Conservation (phyloP, 2,888 invertebrate genomes). For the Gordius sp. region DNA sequence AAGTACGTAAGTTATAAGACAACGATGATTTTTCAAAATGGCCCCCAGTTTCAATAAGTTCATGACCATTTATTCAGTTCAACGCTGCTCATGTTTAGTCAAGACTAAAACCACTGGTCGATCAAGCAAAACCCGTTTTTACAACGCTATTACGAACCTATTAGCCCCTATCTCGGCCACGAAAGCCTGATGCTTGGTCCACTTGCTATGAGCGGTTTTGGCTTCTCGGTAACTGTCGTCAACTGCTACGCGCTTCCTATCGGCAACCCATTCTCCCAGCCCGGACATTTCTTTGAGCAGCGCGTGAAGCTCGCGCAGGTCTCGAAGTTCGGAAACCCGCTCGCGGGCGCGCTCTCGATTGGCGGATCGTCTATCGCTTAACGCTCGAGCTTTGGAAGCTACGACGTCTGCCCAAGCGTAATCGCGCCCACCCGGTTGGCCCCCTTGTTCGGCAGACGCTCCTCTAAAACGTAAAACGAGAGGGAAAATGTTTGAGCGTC, state of each 20-base stretch:
- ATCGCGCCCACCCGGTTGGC: no score
- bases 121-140: no score
- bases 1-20: no score
- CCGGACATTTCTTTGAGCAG: slow-evolving; percentile 72
- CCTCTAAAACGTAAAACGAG: no score
- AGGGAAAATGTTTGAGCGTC: no score
- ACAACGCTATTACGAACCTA: no score
- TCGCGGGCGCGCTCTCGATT: slow-evolving; percentile 66
- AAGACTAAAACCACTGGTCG: no score
- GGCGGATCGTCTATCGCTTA: slow-evolving; percentile 37
- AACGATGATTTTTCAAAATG: no score
- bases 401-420: background rate
- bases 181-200: slow-evolving; percentile 96
- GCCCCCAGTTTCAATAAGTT: no score
- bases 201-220: slow-evolving; percentile 95
- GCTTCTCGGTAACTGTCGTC: slow-evolving; percentile 83
- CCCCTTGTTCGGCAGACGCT: no score
- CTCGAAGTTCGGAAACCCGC: slow-evolving; percentile 59
- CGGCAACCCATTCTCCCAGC: slow-evolving; percentile 91
- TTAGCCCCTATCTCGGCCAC: slow-evolving; percentile 96
- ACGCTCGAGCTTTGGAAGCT: background rate
- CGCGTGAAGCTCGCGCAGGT: slow-evolving; percentile 77
- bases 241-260: slow-evolving; percentile 89
- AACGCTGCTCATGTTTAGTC: no score
- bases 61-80: no score